Percentiles rank a stretch among this genome's conserved stretches.
phyloP scores from a whole-genome alignment of 2,888 invertebrate species.

The Sylvicola fuscatus region DNA sequence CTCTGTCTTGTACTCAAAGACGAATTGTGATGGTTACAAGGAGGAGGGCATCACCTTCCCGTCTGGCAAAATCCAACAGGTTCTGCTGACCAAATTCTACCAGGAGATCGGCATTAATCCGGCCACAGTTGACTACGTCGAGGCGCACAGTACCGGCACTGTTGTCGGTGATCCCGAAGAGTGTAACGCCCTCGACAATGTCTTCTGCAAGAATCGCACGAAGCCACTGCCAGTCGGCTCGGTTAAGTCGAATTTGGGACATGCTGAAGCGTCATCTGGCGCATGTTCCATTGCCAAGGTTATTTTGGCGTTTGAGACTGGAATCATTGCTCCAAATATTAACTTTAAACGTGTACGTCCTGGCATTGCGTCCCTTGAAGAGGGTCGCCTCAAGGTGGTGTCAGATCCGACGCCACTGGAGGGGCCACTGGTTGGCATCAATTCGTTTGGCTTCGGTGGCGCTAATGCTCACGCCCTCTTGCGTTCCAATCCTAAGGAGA shows the following conservation, averaged over 20 bases:
- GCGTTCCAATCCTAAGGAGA: constrained; percentile 14
- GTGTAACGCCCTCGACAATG: constrained; percentile 56
- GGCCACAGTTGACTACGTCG: constrained; percentile 49
- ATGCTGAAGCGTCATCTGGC: constrained; percentile 72
- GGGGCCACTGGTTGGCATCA: constrained; percentile 61
- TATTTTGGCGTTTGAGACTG: constrained; percentile 59
- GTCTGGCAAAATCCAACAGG: constrained; percentile 38
- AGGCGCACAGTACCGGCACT: constrained; percentile 74
- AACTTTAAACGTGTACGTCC: constrained; percentile 45
- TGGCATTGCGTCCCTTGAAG: constrained; percentile 36
- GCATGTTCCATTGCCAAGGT: constrained; percentile 68
- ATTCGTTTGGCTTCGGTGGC: constrained; percentile 89
- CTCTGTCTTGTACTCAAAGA: constrained; percentile 52
- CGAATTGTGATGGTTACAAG: constrained; percentile 61
- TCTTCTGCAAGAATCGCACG: constrained; percentile 53
- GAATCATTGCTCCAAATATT: constrained; percentile 67
- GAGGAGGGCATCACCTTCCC: constrained; percentile 49
- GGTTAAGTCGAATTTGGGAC: constrained; percentile 87
- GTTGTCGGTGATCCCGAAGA: constrained; percentile 73
- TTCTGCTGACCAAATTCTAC: constrained; percentile 40
- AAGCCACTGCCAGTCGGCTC: constrained; percentile 70
- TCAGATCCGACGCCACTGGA: constrained; percentile 46
- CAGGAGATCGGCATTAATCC: constrained; percentile 51
- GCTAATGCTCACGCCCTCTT: constrained; percentile 46
- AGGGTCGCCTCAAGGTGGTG: constrained; percentile 48